Percentiles rank a stretch among this genome's conserved stretches.
phyloP scores from a whole-genome alignment of 2,797 vertebrate genomes.

The Anniella stebbinsi region DNA sequence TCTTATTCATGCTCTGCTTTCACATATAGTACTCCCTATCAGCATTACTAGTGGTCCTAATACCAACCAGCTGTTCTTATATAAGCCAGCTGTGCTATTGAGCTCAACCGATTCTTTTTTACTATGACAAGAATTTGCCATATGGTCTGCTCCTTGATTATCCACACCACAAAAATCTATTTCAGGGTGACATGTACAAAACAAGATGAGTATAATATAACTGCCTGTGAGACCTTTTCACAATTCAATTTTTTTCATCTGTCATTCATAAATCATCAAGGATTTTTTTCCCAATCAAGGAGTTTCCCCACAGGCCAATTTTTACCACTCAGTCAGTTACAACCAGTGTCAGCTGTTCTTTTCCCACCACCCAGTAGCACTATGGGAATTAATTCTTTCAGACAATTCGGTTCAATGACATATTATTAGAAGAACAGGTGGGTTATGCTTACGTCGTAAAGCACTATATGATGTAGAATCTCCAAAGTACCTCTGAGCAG shows the following conservation, averaged over 20 bases:
- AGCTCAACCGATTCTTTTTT: slow-evolving; percentile 17
- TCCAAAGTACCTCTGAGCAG: neutral
- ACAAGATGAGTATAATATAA: slow-evolving; percentile 68
- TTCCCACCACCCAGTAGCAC: neutral
- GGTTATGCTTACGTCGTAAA: neutral
- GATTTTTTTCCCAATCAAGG: slow-evolving; percentile 20
- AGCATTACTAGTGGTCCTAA: neutral
- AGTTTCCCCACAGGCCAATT: slow-evolving; percentile 41
- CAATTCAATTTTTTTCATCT: slow-evolving; percentile 35
- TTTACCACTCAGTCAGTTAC: neutral
- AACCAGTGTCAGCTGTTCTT: slow-evolving; percentile 13
- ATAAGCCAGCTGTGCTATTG: neutral
- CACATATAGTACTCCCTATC: neutral
- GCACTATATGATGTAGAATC: neutral
- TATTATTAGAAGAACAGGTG: neutral
- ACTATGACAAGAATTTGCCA: slow-evolving; percentile 40
- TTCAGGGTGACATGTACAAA: slow-evolving; percentile 60
- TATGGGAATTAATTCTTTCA: neutral
- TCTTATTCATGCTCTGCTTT: neutral
- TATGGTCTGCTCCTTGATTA: slow-evolving; percentile 49
- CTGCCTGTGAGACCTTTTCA: slow-evolving; percentile 54
- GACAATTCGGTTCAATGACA: neutral
- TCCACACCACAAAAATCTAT: slow-evolving; percentile 39
- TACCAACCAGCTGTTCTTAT: slow-evolving; percentile 32
- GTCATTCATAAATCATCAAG: slow-evolving; percentile 55